These are phyloP conservation scores for Metallyticus violacea DNA, from an alignment of 2,888 invertebrate species.

Conservation along the genomic window DNA sequence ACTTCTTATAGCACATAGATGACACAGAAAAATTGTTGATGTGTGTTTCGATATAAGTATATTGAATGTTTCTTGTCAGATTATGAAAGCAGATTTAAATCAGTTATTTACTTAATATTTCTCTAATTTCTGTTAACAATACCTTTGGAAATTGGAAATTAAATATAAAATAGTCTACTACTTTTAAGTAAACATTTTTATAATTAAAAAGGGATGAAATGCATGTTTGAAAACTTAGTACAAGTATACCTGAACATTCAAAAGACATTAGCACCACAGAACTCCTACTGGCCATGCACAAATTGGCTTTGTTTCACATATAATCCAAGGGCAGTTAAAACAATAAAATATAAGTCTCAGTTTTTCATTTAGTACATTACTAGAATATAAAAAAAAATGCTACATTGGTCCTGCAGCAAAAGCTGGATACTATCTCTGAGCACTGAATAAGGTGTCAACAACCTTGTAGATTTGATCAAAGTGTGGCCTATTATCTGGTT, in stretches of 20 bases:
- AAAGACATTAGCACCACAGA: background rate
- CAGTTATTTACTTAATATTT: no score
- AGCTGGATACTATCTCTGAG: slow-evolving; percentile 20
- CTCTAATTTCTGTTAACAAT: no score
- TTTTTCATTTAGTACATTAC: background rate
- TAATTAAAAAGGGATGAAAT: background rate
- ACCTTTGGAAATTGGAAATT: no score
- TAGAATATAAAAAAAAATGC: background rate
- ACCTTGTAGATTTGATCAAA: slow-evolving; percentile 83
- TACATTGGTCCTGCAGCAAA: background rate
- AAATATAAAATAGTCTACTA: background rate
- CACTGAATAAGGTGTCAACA: slow-evolving; percentile 61
- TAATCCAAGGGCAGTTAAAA: background rate
- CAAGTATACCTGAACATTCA: background rate
- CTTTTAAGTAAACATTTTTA: background rate
- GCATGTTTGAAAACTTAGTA: background rate
- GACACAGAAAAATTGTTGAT: no score
- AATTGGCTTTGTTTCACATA: background rate
- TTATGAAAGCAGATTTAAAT: no score
- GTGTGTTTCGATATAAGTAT: no score
- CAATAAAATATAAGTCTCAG: background rate
- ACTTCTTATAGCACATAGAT: no score
- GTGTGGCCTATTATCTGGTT: slow-evolving; percentile 86
- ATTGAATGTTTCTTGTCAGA: no score
- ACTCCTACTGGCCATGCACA: background rate